Conservation (phyloP, 2,113 vertebrate genomes). For the Indicator indicator region DNA sequence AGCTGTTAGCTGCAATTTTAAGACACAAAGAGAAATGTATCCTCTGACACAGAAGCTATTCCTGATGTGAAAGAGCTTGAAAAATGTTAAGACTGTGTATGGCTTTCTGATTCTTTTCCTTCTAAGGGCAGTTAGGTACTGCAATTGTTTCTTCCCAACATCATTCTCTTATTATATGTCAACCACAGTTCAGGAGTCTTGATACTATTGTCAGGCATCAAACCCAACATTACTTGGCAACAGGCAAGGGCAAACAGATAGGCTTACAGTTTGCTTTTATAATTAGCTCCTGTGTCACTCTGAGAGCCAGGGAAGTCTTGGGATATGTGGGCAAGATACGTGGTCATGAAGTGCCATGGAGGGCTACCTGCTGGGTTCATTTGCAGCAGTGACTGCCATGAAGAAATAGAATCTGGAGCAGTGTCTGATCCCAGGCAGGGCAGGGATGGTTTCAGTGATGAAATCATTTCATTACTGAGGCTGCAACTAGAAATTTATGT, state of each 20-base stretch:
- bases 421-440: neutral
- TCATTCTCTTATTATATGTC: constrained; percentile 29
- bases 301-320: constrained; percentile 63
- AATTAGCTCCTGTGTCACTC: constrained; percentile 78
- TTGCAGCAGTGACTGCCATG: constrained; percentile 10
- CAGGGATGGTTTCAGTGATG: neutral
- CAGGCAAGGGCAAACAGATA: constrained; percentile 77
- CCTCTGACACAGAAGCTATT: neutral
- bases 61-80: neutral
- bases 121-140: neutral
- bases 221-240: constrained; percentile 58
- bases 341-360: constrained; percentile 29
- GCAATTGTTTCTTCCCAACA: constrained; percentile 17
- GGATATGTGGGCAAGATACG: constrained; percentile 44
- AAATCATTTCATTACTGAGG: constrained; percentile 19
- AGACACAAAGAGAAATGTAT: neutral
- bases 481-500: neutral
- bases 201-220: constrained; percentile 30
- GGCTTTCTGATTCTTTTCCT: constrained; percentile 5
- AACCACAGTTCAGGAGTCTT: constrained; percentile 18
- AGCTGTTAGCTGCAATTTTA: neutral
- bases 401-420: constrained; percentile 33
- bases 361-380: constrained; percentile 68
- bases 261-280: constrained; percentile 76
- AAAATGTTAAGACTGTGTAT: neutral